Base-by-base conservation (phyloP, 1,140 invertebrate species). In the Eriocheir sinensis region DNA sequence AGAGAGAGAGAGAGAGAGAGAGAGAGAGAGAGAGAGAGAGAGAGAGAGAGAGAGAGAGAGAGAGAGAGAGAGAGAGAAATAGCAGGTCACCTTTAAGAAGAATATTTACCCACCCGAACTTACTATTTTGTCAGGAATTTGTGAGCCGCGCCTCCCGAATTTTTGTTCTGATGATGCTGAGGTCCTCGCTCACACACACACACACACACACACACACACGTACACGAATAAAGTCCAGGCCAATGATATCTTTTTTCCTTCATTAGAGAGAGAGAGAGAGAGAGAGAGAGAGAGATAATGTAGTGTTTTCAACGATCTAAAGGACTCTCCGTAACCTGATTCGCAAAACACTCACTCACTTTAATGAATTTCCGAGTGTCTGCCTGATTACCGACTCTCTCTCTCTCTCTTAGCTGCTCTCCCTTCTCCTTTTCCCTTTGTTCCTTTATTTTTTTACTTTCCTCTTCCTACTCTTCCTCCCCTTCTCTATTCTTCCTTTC, bases 21-120 rank as follows among this genome's bases (percentile, higher is more conserved):
- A 85, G 81, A 38, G 81, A 85, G 81, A 85, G 81, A 85, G 81
- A 85, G 81, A 85, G 81, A 85, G 81, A 85, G 81, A 81, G 80
- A 81, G 48, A 81, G 81, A 85, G 81, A 85, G 81, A 85, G 81
- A 85, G 81, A 85, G 81, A n/a, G 15, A 38, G 34, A 38, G 81
- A 72, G 60, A 72, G 60, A 72, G 60, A 72, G 60, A 72, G 60
- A 72, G 27, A 72, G 27, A 72, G 27, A 72, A 21, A 72, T 21
- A 72, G 21, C 60, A 72, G 60, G 60, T 72, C 60, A 72, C n/a
- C 60, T 72, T 72, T 72, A 72, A 72, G 60, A n/a, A n/a, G 12
- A 72, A 72, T n/a, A 72, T 72, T 72, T 72, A 72, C 60, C n/a
- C 60, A n/a, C 27, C n/a, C 27, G n/a, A 72, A 72, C 60, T n/a